Evolutionary conservation across 1,140 invertebrate genomes (phyloP), one percentile per base, ranked within the genome.

Genomic region (Stenopsyche tienmushanensis): DNA sequence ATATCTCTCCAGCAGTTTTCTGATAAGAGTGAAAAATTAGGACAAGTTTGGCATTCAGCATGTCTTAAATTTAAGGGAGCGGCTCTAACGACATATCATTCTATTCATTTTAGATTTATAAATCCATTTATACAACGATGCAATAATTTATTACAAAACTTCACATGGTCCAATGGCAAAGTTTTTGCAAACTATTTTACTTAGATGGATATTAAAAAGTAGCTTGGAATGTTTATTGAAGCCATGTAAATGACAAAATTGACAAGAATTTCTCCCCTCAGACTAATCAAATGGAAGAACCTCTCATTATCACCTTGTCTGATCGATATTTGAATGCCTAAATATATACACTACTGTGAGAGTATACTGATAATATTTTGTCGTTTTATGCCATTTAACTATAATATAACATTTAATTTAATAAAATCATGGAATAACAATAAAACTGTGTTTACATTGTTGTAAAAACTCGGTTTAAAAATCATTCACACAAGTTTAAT

Each of bases 281-380:
- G 53, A 57, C 41, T 59, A 41, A 44, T 17, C 57, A 13, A 45
- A 59, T 44, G 57, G 57, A 59, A 59, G 57, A 59, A 59, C 57
- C 34, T 10, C 34, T 59, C 15, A 21, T 41, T 41, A 64, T 44
- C 34, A 64, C 53, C 44, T 64, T 52, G 55, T 50, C 34, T 29
- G 67, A 64, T 54, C 44, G 53, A 60, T 64, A 64, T 53, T 57
- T 29, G 44, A 60, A 60, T 64, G 26, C 62, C 62, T 64, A 64
- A 41, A 64, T 68, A 53, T 68, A 64, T 55, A 60, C 62, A 60
- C 66, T 64, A 68, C 62, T 39, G 57, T 62, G 53, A 69, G 49
- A 59, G 50, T 65, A 60, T 62, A 62, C 44, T 41, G 47, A 53
- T 59, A 34, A 65, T 59, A 65, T 59, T 59, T 54, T 55, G 29